Evolutionary conservation across 1,140 invertebrate genomes (phyloP).

Genomic region (Triops cancriformis): DNA sequence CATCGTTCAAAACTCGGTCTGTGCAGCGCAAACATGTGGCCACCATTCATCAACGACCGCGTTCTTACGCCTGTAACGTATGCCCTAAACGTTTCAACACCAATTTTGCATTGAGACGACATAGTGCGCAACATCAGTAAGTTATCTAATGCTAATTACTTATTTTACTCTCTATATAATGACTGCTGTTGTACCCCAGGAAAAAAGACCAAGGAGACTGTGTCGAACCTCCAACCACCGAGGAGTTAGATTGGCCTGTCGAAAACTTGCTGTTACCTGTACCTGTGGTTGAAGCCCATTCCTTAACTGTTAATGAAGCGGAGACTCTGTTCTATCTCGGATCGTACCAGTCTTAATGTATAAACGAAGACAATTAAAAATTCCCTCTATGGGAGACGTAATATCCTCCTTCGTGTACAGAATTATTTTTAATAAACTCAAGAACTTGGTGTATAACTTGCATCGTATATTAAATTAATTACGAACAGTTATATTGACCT

Average conservation of each 20-base stretch:
- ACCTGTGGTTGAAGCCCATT: not conserved
- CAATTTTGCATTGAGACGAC: constrained; percentile 40
- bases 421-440: no score
- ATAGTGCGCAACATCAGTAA: constrained; percentile 38
- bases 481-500: no score
- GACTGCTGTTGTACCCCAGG: not conserved
- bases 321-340: not conserved
- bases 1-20: constrained; percentile 43
- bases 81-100: constrained; percentile 43
- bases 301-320: not conserved
- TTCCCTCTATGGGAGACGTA: not conserved
- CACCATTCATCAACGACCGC: constrained; percentile 40
- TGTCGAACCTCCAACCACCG: not conserved
- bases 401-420: not conserved
- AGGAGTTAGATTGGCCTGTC: not conserved
- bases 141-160: not conserved
- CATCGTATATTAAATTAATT: no score
- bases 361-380: not conserved
- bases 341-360: not conserved
- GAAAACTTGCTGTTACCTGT: not conserved
- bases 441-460: no score
- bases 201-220: not conserved
- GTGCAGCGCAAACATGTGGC: constrained; percentile 43
- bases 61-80: constrained; percentile 36
- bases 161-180: not conserved